phyloP scores from a whole-genome alignment of 2,113 vertebrate genomes.

The Takifugu bimaculatus region DNA sequence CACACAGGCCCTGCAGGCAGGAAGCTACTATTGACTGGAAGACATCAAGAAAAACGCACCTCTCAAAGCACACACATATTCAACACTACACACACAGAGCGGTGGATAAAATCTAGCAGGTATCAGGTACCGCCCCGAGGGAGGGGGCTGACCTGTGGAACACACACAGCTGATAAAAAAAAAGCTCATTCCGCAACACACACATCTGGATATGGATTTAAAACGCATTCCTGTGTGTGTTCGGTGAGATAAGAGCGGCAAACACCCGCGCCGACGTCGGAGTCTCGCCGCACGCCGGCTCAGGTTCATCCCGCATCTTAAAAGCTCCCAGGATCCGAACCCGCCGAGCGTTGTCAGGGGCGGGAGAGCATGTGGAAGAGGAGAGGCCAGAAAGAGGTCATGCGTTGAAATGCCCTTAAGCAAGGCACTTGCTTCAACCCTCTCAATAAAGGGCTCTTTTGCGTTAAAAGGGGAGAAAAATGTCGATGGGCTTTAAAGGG shows the following conservation, averaged over 20 bases:
- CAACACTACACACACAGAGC: conserved; percentile 37
- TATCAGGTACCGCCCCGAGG: conserved; percentile 74
- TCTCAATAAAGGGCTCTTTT: conserved; percentile 37
- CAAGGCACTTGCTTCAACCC: conserved; percentile 61
- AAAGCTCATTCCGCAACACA: conserved; percentile 44
- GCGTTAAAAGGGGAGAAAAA: conserved; percentile 7
- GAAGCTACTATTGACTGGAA: conserved; percentile 73
- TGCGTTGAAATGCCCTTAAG: conserved; percentile 63
- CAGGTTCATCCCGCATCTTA: conserved; percentile 53
- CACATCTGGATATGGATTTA: conserved; percentile 1
- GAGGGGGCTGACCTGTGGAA: conserved; percentile 58
- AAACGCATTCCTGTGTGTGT: neutral
- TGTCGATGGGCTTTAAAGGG: conserved; percentile 4
- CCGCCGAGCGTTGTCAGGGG: conserved; percentile 43
- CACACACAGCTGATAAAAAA: conserved; percentile 42
- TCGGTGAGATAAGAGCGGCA: conserved; percentile 6
- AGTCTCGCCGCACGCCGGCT: conserved; percentile 8
- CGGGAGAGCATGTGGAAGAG: conserved; percentile 34
- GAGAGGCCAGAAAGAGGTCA: conserved; percentile 67
- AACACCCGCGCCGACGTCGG: conserved; percentile 34
- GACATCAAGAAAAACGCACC: conserved; percentile 75
- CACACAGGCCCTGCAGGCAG: conserved; percentile 69
- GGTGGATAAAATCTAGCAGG: conserved; percentile 69
- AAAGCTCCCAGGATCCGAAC: conserved; percentile 37
- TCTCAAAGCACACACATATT: conserved; percentile 62